Conservation (phyloP, 2,797 vertebrate species). For the Oophaga sylvatica region DNA sequence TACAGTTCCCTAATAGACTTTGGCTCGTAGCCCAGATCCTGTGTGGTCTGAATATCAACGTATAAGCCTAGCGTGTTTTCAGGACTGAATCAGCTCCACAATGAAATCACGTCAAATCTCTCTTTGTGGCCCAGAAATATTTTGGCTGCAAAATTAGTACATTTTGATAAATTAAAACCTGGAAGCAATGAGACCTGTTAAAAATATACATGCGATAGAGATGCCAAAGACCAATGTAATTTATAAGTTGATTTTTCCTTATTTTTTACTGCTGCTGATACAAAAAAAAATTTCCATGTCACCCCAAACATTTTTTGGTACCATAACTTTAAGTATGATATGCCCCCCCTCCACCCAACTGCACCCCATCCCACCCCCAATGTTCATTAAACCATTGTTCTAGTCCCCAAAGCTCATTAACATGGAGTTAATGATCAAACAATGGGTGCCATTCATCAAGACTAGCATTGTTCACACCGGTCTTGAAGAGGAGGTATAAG, state of each 20-base stretch:
- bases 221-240: neutral
- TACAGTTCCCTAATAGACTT: slow-evolving; percentile 34
- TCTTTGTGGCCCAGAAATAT: slow-evolving; percentile 33
- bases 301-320: neutral
- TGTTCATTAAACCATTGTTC: neutral
- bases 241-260: neutral
- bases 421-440: too few relatives aligned
- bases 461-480: too few relatives aligned
- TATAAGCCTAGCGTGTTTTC: slow-evolving; percentile 26
- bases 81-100: slow-evolving; percentile 32
- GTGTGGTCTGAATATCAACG: slow-evolving; percentile 50
- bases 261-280: neutral
- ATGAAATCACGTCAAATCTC: slow-evolving; percentile 25
- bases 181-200: neutral
- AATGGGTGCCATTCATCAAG: too few relatives aligned
- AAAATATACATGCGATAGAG: neutral
- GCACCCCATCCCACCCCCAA: too few relatives aligned
- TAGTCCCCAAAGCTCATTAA: neutral
- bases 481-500: too few relatives aligned
- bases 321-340: neutral
- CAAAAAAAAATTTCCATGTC: neutral
- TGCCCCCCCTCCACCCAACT: too few relatives aligned
- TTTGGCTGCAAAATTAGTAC: slow-evolving; percentile 11
- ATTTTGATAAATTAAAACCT: slow-evolving; percentile 31
- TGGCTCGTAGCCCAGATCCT: slow-evolving; percentile 33